Percentiles rank a stretch among this genome's conserved stretches.
Conservation (phyloP, 2,113 vertebrate species). For the Trogon surrucura region DNA sequence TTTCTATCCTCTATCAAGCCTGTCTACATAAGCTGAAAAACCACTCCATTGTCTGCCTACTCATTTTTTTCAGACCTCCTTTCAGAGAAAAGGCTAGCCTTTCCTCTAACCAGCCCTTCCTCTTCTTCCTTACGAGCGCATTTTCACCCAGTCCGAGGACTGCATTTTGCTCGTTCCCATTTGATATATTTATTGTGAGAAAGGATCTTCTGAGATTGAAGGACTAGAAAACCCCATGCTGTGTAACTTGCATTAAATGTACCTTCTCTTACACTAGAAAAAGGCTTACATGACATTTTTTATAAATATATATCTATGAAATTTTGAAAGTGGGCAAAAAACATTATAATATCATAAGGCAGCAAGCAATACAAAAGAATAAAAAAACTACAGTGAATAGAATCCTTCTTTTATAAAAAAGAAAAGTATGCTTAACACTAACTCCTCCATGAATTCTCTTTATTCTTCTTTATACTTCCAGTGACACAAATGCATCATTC, state of each 20-base stretch:
- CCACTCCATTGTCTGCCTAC: not conserved
- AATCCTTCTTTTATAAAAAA: slow-evolving; percentile 8
- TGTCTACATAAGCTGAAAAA: not conserved
- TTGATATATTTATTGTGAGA: slow-evolving; percentile 31
- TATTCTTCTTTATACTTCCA: slow-evolving; percentile 25
- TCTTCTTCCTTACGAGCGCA: not conserved
- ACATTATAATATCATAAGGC: slow-evolving; percentile 48
- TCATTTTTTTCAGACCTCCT: not conserved
- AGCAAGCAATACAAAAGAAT: slow-evolving; percentile 36
- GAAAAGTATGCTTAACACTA: slow-evolving; percentile 46
- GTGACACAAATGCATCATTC: slow-evolving; percentile 41
- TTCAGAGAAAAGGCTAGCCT: not conserved
- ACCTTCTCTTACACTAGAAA: slow-evolving; percentile 16
- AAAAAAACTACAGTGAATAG: not conserved
- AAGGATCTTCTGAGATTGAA: slow-evolving; percentile 26
- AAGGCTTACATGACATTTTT: slow-evolving; percentile 61
- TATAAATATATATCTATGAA: slow-evolving; percentile 54
- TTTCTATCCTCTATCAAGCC: not conserved
- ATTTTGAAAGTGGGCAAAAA: slow-evolving; percentile 58
- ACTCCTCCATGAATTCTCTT: slow-evolving; percentile 67
- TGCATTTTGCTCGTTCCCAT: not conserved
- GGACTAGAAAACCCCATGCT: slow-evolving; percentile 28
- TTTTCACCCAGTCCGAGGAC: not conserved
- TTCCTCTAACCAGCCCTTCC: not conserved
- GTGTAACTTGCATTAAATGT: slow-evolving; percentile 35